Base-by-base conservation (phyloP, 2,797 vertebrate genomes). In the Syndactyla subalaris region DNA sequence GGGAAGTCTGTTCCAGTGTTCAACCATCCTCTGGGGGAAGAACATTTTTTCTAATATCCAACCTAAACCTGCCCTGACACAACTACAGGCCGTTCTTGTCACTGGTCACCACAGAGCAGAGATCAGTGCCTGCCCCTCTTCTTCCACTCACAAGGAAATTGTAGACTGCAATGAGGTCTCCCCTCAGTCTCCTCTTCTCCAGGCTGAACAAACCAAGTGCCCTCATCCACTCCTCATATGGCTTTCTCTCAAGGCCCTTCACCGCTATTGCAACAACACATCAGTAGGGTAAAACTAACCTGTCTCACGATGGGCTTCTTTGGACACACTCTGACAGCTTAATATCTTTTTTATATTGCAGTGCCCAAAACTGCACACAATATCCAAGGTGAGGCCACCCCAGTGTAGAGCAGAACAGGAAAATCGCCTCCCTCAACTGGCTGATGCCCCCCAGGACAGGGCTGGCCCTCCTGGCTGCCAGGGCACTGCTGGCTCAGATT, bases 361-460 rank as follows among this genome's bases (percentile, higher is more conserved):
- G 7, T 59, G 36, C 11, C 36, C 58, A 13, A 38, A 59, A 59
- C 36, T 38, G 26, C 17, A 38, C 26, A 38, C 26, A 59, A 6
- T 59, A 27, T 59, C 38, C 36, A 27, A 38, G 8, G 36, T 29
- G 26, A 27, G 58, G 36, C 58, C 0, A 0, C 17, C 26, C 26
- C 36, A 59, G 17, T 9, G 36, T 16, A 38, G 58, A 38, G 8
- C 17, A 36, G 58, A 59, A 17, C 1, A 4, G 17, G 17, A 38
- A 17, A 59, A 38, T 38, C 12, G 2, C 26, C 26, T 38, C 36
- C 24, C 26, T 59, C 3, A 2, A 38, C 26, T 1, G 2, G 6
- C 17, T 59, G 34, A 38, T 38, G 7, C 4, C 16, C 34, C 16
- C 17, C 36, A 29, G 58, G 36, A 59, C 12, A 38, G 1, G 2